Evolutionary conservation across 2,888 invertebrate species (phyloP).

Genomic region (Acleris laterana): DNA sequence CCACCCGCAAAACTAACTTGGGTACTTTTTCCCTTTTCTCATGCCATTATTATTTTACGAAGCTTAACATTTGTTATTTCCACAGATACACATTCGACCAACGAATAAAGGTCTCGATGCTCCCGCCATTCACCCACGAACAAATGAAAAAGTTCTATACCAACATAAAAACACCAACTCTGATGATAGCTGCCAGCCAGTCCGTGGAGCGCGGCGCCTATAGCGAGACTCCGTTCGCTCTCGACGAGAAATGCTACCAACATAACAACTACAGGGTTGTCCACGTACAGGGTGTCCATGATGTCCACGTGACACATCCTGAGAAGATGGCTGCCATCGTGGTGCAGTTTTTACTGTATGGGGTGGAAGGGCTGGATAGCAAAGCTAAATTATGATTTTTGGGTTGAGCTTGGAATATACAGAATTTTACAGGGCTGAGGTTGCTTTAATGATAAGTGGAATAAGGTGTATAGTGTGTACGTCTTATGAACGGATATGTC

Average conservation of each 20-base stretch:
- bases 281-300: slow-evolving; percentile 81
- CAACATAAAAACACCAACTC: slow-evolving; percentile 51
- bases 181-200: slow-evolving; percentile 53
- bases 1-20: too few relatives aligned
- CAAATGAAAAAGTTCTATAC: slow-evolving; percentile 62
- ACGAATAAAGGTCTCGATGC: slow-evolving; percentile 66
- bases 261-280: slow-evolving; percentile 55
- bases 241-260: slow-evolving; percentile 56
- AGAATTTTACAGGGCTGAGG: too few relatives aligned
- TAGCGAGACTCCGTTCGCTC: slow-evolving; percentile 51
- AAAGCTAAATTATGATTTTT: slow-evolving; percentile 59
- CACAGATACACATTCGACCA: slow-evolving; percentile 83
- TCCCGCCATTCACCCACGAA: slow-evolving; percentile 60
- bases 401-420: too few relatives aligned
- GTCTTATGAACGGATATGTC: too few relatives aligned
- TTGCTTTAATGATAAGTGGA: too few relatives aligned
- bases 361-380: slow-evolving; percentile 54
- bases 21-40: too few relatives aligned
- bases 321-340: slow-evolving; percentile 74
- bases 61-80: slow-evolving; percentile 4
- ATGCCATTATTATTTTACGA: too few relatives aligned
- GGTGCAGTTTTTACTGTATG: slow-evolving; percentile 64
- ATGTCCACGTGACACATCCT: slow-evolving; percentile 84
- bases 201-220: slow-evolving; percentile 51
- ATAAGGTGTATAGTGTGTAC: too few relatives aligned